These are phyloP conservation scores for Esox lucius DNA, from an alignment of 2,797 vertebrate genomes.

Conservation along the genomic window DNA sequence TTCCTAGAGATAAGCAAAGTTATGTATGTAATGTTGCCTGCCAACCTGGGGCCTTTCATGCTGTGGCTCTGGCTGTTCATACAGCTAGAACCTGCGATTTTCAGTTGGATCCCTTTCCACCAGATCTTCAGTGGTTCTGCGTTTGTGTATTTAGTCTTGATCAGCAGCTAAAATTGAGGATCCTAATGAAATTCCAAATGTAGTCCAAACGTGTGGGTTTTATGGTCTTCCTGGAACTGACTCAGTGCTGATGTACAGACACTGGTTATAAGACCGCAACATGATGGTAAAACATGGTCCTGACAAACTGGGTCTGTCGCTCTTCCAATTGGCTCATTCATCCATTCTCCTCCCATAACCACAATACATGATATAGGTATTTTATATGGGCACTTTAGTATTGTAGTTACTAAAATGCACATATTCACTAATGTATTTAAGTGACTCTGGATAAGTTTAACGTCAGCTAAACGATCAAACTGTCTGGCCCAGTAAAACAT, in stretches of 20 bases:
- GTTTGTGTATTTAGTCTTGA: too few species aligned
- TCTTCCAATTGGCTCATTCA: background rate
- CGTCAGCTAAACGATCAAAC: too few species aligned
- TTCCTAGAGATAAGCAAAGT: constrained; percentile 13
- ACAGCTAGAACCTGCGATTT: constrained; percentile 54
- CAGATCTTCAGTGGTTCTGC: too few species aligned
- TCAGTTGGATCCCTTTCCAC: constrained; percentile 28
- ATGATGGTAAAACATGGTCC: too few species aligned
- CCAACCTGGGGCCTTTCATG: constrained; percentile 20
- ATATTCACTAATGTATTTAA: too few species aligned
- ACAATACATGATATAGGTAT: too few species aligned
- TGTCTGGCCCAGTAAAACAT: too few species aligned
- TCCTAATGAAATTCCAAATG: constrained; percentile 38
- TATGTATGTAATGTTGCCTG: constrained; percentile 22
- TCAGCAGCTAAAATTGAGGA: constrained; percentile 37
- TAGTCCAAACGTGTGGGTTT: background rate
- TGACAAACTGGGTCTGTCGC: too few species aligned
- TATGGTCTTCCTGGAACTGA: constrained; percentile 35
- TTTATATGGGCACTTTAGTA: too few species aligned
- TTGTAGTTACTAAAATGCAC: too few species aligned
- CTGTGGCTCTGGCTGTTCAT: constrained; percentile 13
- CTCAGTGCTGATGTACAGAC: constrained; percentile 47
- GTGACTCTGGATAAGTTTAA: too few species aligned
- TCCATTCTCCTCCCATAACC: too few species aligned
- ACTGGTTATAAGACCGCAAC: constrained; percentile 35